Percentiles rank a stretch among this genome's conserved stretches.
Conservation (phyloP, 2,888 invertebrate species). For the Diploptera punctata region DNA sequence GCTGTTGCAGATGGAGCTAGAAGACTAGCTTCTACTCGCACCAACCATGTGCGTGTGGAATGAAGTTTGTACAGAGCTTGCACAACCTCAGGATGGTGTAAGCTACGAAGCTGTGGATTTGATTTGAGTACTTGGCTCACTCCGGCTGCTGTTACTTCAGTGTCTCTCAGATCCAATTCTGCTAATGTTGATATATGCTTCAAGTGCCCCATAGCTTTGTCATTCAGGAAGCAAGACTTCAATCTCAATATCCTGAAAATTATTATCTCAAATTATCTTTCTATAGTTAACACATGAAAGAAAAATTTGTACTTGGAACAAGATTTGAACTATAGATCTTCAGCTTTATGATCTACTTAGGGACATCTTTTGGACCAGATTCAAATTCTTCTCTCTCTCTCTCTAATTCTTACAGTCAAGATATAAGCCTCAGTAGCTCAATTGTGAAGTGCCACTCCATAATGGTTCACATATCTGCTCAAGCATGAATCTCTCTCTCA, state of each 20-base stretch:
- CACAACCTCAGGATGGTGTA: constrained; percentile 43
- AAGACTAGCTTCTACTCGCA: constrained; percentile 29
- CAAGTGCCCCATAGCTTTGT: constrained; percentile 42
- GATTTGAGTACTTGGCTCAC: constrained; percentile 40
- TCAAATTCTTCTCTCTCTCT: no score
- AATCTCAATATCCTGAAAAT: constrained; percentile 41
- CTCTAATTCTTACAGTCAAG: no score
- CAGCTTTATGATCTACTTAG: no score
- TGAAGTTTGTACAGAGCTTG: constrained; percentile 43
- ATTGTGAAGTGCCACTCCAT: no score
- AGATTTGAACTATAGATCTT: no score
- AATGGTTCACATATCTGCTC: no score
- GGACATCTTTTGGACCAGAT: no score
- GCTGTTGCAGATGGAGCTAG: constrained; percentile 1
- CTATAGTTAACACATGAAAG: no score
- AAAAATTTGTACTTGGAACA: no score
- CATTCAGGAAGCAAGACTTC: constrained; percentile 43
- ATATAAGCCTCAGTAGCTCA: no score
- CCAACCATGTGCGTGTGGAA: constrained; percentile 34
- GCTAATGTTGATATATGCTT: constrained; percentile 41
- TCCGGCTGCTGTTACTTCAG: constrained; percentile 43
- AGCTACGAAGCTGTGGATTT: constrained; percentile 43
- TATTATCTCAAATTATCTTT: no score
- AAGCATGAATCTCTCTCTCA: no score
- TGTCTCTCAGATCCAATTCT: constrained; percentile 44